Percentiles rank a stretch among this genome's conserved stretches.
phyloP scores from a whole-genome alignment of 2,797 vertebrate species.

The Sylvia borin region DNA sequence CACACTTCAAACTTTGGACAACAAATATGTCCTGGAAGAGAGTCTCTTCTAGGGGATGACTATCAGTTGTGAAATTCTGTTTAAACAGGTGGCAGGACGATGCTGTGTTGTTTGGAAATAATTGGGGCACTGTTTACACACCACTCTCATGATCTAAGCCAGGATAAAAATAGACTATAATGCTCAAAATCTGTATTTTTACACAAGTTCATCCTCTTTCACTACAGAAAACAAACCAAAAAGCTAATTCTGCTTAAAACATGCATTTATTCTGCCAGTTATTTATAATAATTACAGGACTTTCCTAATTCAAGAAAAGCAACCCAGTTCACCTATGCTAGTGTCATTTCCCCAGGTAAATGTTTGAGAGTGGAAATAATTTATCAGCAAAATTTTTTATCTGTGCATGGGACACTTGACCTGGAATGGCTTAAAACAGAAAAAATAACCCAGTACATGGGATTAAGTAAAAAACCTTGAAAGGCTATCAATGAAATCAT shows the following conservation, averaged over 20 bases:
- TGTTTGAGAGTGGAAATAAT: not conserved
- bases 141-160: not conserved
- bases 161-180: constrained; percentile 12
- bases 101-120: constrained; percentile 34
- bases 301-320: not conserved
- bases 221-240: constrained; percentile 10
- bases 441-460: not conserved
- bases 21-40: constrained; percentile 8
- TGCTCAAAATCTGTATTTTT: constrained; percentile 16
- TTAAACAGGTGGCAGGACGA: constrained; percentile 19
- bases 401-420: not conserved
- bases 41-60: constrained; percentile 1
- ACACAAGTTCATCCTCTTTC: not conserved
- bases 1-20: constrained; percentile 45
- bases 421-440: not conserved
- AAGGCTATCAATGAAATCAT: not conserved
- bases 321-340: not conserved
- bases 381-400: not conserved
- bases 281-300: not conserved
- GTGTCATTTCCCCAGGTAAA: not conserved
- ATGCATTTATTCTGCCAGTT: not conserved
- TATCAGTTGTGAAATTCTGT: constrained; percentile 40
- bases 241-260: not conserved
- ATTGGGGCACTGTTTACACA: constrained; percentile 41
- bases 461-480: not conserved